Evolutionary conservation across 2,888 invertebrate species (phyloP), one percentile per base, ranked within the genome.

Genomic region (Ametastegia equiseti): DNA sequence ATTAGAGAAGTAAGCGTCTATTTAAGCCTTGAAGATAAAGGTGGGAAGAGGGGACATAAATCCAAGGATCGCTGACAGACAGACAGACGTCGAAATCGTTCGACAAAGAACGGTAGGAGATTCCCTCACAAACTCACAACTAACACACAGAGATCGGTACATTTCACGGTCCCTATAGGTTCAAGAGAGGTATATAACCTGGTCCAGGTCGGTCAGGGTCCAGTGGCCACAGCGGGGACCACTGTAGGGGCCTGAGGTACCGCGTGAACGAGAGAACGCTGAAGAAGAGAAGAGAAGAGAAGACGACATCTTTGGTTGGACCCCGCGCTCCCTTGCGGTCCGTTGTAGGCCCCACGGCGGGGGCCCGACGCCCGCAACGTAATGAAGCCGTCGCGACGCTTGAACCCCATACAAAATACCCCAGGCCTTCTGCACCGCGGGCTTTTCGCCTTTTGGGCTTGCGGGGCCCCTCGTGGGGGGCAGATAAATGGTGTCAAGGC

Each of bases 321-420:
- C 36, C n/a, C 63, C 78, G 27, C 42, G 33, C n/a, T 54, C 78
- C 78, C 63, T 78, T 79, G 60, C 79, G 81, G 65, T 57, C 78
- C 75, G 79, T 81, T 81, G 75, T 77, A 45, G 81, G 71, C 84
- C n/a, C 73, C 63, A 50, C 57, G 81, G 81, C 77, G 83, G 85
- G 83, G 87, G 85, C 86, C 87, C 84, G 83, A 84, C 80, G 85
- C 86, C 86, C 87, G 80, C 85, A 86, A 82, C 82, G 88, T 90
- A 90, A 90, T 90, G 89, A 90, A 89, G 89, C 90, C 88, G 88
- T 90, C 88, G 87, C 88, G 88, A 89, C 88, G 88, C 88, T 88
- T 88, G 87, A 88, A 87, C 88, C 86, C 87, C 84, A 85, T 85
- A 83, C 83, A 85, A 69, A 83, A 80, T 82, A 81, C 71, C 80